phyloP scores from a whole-genome alignment of 2,113 vertebrate genomes.

The Mesembrinibis cayennensis region DNA sequence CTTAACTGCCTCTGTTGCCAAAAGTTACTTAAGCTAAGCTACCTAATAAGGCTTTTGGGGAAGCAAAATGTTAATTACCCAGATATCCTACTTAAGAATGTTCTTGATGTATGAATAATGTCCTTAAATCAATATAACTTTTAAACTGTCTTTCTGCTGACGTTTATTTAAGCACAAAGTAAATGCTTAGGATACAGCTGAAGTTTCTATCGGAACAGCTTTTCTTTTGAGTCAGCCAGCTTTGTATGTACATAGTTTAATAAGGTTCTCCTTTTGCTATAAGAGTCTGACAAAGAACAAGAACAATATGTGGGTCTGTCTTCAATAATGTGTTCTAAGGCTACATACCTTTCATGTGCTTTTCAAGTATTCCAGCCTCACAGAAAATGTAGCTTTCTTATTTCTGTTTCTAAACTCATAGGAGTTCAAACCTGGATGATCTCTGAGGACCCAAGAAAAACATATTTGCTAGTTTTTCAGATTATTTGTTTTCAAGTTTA shows the following conservation, averaged over 20 bases:
- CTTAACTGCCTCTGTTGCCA: background rate
- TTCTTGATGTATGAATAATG: background rate
- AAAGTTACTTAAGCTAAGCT: background rate
- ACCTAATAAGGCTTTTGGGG: background rate
- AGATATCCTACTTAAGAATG: background rate
- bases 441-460: background rate
- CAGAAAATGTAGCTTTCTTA: background rate
- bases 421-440: background rate
- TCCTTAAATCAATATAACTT: background rate
- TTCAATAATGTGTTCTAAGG: background rate
- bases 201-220: background rate
- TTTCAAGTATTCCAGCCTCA: background rate
- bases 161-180: background rate
- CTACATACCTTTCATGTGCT: background rate
- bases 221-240: background rate
- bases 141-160: background rate
- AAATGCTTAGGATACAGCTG: background rate
- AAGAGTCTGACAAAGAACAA: background rate
- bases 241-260: background rate
- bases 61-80: background rate
- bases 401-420: background rate
- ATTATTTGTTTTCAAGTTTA: background rate
- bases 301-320: background rate
- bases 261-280: background rate
- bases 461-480: background rate